Percentiles rank a stretch among this genome's conserved stretches.
phyloP scores from a whole-genome alignment of 2,797 vertebrate species.

The Enteromius paludinosus region DNA sequence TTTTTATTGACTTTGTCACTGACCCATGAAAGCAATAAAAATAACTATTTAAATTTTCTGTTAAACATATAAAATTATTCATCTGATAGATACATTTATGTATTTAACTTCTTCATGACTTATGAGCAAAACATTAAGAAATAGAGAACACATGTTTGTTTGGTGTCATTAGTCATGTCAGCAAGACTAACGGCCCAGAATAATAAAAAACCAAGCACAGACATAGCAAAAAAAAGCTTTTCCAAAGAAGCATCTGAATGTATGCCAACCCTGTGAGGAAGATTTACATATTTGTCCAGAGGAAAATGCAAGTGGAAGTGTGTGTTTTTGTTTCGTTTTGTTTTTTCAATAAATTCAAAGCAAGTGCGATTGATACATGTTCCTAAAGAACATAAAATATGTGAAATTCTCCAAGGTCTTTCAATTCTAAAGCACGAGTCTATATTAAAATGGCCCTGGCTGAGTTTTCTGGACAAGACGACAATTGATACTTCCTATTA shows the following conservation, averaged over 20 bases:
- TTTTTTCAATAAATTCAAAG: not conserved
- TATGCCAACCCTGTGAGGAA: not conserved
- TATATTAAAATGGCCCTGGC: slow-evolving; percentile 16
- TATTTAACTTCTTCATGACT: not conserved
- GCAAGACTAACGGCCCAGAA: slow-evolving; percentile 5
- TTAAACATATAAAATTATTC: not conserved
- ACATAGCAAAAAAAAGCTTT: slow-evolving; percentile 21
- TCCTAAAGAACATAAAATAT: slow-evolving; percentile 15
- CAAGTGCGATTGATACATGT: not conserved
- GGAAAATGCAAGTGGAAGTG: slow-evolving; percentile 10
- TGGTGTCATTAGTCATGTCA: slow-evolving; percentile 40
- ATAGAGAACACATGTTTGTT: slow-evolving; percentile 31
- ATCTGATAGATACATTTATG: not conserved
- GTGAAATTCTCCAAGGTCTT: not conserved
- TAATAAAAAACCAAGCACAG: slow-evolving; percentile 11
- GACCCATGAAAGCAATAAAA: not conserved
- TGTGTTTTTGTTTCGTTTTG: not conserved
- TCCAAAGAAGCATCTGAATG: slow-evolving; percentile 9
- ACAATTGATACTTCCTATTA: slow-evolving; percentile 50
- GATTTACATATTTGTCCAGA: slow-evolving; percentile 19
- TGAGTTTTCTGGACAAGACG: slow-evolving; percentile 30
- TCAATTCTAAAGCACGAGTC: not conserved
- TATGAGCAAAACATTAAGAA: slow-evolving; percentile 26
- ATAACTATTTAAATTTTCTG: not conserved
- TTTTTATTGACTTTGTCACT: not conserved